These are phyloP conservation scores for Blera fallax DNA, from an alignment of 2,888 invertebrate genomes.

Conservation along the genomic window DNA sequence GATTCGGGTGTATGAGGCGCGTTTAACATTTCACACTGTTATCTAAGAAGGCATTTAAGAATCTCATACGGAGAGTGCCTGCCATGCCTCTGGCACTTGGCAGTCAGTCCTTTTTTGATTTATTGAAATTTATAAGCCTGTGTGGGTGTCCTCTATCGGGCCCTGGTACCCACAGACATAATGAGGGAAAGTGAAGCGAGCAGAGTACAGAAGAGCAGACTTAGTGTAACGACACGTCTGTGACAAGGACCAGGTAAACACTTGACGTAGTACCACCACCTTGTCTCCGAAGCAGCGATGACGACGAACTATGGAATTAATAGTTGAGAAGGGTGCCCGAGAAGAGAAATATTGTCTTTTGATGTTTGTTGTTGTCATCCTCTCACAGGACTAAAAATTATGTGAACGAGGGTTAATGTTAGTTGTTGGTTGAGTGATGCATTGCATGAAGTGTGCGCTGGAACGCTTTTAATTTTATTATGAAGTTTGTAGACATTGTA, in stretches of 20 bases:
- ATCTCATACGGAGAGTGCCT: slow-evolving; percentile 30
- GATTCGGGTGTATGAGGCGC: slow-evolving; percentile 31
- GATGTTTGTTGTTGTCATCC: slow-evolving; percentile 65
- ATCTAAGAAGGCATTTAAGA: slow-evolving; percentile 50
- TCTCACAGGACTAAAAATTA: slow-evolving; percentile 42
- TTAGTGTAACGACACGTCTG: slow-evolving; percentile 61
- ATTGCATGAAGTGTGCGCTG: slow-evolving; percentile 43
- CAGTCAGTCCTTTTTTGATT: slow-evolving; percentile 65
- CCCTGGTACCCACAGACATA: slow-evolving; percentile 15
- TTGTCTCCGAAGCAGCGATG: slow-evolving; percentile 3
- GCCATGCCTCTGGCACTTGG: slow-evolving; percentile 53
- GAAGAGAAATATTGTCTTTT: slow-evolving; percentile 67
- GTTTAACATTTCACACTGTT: slow-evolving; percentile 58
- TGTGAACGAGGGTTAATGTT: slow-evolving; percentile 63
- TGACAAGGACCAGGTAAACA: slow-evolving; percentile 67
- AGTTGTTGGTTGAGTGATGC: slow-evolving; percentile 49
- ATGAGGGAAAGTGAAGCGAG: slow-evolving; percentile 31
- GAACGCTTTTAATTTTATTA: slow-evolving; percentile 60
- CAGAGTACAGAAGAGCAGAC: slow-evolving; percentile 20
- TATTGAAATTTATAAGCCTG: slow-evolving; percentile 63
- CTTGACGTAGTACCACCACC: slow-evolving; percentile 49
- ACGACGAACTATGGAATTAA: slow-evolving; percentile 59
- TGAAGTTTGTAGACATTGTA: slow-evolving; percentile 47
- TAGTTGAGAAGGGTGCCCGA: slow-evolving; percentile 61
- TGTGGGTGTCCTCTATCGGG: slow-evolving; percentile 14